Evolutionary conservation across 1,140 invertebrate genomes (phyloP), one percentile per base, ranked within the genome.

Genomic region (Ruditapes philippinarum): DNA sequence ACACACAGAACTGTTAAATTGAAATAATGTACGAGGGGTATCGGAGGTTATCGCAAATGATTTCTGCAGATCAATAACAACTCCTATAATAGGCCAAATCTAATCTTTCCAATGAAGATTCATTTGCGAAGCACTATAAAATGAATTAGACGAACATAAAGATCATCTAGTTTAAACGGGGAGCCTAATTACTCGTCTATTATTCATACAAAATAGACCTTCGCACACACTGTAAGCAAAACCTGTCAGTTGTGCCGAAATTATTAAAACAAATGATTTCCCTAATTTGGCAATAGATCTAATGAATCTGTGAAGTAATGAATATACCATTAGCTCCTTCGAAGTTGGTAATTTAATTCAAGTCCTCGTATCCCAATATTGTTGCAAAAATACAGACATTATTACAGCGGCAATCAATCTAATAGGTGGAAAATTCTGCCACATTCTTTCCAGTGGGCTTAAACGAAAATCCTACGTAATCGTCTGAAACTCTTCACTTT

Each of bases 191-290:
- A 70, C 74, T 80, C 45, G 0, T 88, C 73, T 28, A 88, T 88
- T 88, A 88, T 88, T 79, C 85, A 88, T 88, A 78, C 51, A 12
- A 51, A 70, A 65, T 57, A 57, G 85, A 62, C 51, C 60, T 38
- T 33, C 28, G 25, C 3, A 28, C 62, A 62, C 76, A 79, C 54
- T 51, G 62, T 88, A 88, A 70, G 85, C 73, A 88, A 79, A 78
- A 79, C 2, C 70, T 88, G 85, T 80, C 85, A 88, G 85, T 80
- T 49, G 36, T 51, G 40, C 31, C 45, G 57, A 51, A 80, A 88
- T 79, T 88, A 88, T 88, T 88, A 88, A 88, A 88, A 88, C 85
- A 88, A 88, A 88, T 88, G 85, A 88, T 88, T 80, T 80, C 85
- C 36, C 54, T 88, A 88, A 88, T 88, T 60, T 80, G 74, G 74